These are phyloP conservation scores for Sphenopsis melanotis DNA, from an alignment of 2,797 vertebrate species.

Conservation along the genomic window DNA sequence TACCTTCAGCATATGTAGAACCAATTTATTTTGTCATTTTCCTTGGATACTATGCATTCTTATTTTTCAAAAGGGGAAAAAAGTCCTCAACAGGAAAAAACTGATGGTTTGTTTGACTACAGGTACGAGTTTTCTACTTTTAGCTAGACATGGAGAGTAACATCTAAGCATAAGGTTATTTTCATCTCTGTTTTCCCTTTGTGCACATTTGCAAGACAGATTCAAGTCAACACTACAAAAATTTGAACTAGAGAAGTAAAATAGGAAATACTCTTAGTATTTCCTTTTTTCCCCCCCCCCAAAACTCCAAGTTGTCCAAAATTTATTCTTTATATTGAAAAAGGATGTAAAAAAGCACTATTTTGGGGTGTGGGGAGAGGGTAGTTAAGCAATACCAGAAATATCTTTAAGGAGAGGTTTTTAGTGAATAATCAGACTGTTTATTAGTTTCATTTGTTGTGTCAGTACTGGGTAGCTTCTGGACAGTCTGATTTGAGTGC, in stretches of 20 bases:
- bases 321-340: background rate
- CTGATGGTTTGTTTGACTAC: background rate
- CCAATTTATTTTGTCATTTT: background rate
- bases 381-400: background rate
- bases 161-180: rapidly evolving
- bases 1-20: background rate
- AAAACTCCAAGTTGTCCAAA: background rate
- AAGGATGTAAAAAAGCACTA: rapidly evolving
- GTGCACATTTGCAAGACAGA: background rate
- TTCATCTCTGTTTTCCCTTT: background rate
- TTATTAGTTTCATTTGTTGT: background rate
- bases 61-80: background rate
- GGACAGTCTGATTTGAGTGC: background rate
- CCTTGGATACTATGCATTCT: background rate
- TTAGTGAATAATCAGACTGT: background rate
- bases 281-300: rapidly evolving
- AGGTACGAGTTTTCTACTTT: background rate
- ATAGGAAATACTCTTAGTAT: background rate
- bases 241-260: background rate
- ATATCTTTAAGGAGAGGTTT: background rate
- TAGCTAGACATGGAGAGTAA: background rate
- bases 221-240: background rate
- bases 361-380: rapidly evolving
- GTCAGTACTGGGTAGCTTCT: background rate
- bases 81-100: background rate